Percentiles rank a stretch among this genome's conserved stretches.
These are phyloP conservation scores for Agriopis aurantiaria DNA, from an alignment of 2,888 invertebrate species.

Conservation along the genomic window DNA sequence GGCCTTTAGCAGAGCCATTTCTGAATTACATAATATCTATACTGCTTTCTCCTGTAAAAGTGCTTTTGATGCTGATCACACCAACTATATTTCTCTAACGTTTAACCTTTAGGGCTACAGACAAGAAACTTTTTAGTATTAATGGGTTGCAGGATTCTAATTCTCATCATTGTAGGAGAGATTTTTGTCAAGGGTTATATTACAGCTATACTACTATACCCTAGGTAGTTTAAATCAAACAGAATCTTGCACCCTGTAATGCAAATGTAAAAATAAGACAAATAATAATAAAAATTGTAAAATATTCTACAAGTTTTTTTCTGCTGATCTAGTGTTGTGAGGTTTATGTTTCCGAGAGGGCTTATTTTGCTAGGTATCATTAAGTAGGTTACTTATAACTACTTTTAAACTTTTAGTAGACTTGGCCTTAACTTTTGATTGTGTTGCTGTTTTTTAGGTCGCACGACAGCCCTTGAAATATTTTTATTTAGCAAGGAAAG, in stretches of 20 bases:
- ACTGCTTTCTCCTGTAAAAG: constrained; percentile 7
- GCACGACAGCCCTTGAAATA: not conserved
- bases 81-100: constrained; percentile 5
- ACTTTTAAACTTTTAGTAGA: too few species aligned
- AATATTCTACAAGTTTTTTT: not conserved
- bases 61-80: constrained; percentile 10
- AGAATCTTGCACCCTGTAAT: not conserved
- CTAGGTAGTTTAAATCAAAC: not conserved
- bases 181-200: not conserved
- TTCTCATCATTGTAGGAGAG: not conserved
- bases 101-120: too few species aligned
- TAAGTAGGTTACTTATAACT: too few species aligned
- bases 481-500: not conserved
- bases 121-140: too few species aligned
- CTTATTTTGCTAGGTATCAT: not conserved
- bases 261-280: not conserved
- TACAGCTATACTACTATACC: not conserved
- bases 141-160: not conserved
- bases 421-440: too few species aligned
- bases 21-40: not conserved
- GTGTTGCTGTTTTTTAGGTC: too few species aligned
- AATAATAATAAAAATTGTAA: constrained; percentile 1
- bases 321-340: not conserved
- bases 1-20: not conserved
- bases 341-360: not conserved